phyloP scores from a whole-genome alignment of 2,113 vertebrate genomes.

The Clinocottus analis region DNA sequence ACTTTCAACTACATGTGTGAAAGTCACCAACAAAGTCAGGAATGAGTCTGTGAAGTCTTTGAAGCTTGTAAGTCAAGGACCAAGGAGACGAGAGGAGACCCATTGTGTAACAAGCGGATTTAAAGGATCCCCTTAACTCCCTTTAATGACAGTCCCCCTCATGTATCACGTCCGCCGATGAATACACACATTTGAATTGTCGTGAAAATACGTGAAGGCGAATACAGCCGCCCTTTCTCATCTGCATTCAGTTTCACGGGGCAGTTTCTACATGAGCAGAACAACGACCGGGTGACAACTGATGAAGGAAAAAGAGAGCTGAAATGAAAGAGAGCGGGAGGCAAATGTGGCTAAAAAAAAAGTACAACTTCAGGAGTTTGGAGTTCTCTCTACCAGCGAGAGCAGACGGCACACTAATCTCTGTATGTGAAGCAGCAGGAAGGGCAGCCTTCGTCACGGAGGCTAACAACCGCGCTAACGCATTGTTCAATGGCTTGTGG shows the following conservation, averaged over 20 bases:
- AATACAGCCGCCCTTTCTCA: constrained; percentile 25
- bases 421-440: constrained; percentile 22
- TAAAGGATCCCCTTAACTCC: constrained; percentile 47
- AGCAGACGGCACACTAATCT: constrained; percentile 25
- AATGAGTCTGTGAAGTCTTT: constrained; percentile 12
- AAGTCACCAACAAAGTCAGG: constrained; percentile 22
- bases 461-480: constrained; percentile 32
- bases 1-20: constrained; percentile 40
- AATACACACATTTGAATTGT: constrained; percentile 36
- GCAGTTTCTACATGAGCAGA: constrained; percentile 11
- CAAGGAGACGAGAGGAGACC: background rate
- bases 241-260: constrained; percentile 42
- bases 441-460: constrained; percentile 26
- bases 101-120: constrained; percentile 55
- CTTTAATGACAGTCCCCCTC: constrained; percentile 48
- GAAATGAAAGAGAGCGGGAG: background rate
- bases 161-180: constrained; percentile 34
- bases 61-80: constrained; percentile 16
- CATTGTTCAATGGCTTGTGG: constrained; percentile 22
- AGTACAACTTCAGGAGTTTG: background rate
- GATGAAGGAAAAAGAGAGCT: background rate
- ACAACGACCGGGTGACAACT: background rate
- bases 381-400: background rate
- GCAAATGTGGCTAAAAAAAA: background rate
- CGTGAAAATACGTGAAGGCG: constrained; percentile 34